These are phyloP conservation scores for Desmophyllum pertusum DNA, from an alignment of 92 coral and sea anemone species.

Conservation along the genomic window DNA sequence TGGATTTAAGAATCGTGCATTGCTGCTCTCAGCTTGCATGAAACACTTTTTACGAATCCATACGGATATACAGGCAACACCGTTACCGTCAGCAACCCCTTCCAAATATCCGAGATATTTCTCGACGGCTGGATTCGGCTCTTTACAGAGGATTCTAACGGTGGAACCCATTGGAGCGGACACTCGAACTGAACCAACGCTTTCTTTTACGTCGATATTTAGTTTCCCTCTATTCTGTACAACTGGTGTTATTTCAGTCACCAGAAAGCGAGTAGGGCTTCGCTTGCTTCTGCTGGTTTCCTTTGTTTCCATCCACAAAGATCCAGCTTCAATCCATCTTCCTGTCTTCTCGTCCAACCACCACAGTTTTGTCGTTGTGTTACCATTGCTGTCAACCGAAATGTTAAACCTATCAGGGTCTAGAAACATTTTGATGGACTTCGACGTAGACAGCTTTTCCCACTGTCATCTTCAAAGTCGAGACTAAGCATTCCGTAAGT, in stretches of 20 bases:
- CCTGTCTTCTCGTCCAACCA: constrained; percentile 69
- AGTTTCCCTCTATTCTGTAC: not conserved
- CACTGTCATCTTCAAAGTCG: constrained; percentile 55
- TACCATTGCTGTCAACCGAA: constrained; percentile 25
- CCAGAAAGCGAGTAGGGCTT: no score
- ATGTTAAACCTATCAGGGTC: constrained; percentile 66
- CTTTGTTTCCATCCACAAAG: not conserved
- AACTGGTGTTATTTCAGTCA: constrained; percentile 22
- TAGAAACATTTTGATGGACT: constrained; percentile 41
- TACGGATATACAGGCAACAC: constrained; percentile 8
- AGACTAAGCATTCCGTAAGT: constrained; percentile 64
- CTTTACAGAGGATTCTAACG: constrained; percentile 13
- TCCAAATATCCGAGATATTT: constrained; percentile 24
- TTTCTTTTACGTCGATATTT: constrained; percentile 2
- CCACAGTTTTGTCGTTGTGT: constrained; percentile 54
- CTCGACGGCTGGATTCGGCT: not conserved
- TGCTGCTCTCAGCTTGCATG: constrained; percentile 17
- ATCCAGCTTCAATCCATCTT: constrained; percentile 41
- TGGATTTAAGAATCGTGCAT: not conserved
- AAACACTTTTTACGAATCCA: constrained; percentile 9
- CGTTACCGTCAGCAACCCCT: not conserved
- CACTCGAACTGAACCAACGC: constrained; percentile 27
- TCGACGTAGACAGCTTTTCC: constrained; percentile 43
- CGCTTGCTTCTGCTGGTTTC: not conserved
- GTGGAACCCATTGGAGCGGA: not conserved